These are phyloP conservation scores for Apamea epomidion DNA, from an alignment of 2,888 invertebrate genomes.

Conservation along the genomic window DNA sequence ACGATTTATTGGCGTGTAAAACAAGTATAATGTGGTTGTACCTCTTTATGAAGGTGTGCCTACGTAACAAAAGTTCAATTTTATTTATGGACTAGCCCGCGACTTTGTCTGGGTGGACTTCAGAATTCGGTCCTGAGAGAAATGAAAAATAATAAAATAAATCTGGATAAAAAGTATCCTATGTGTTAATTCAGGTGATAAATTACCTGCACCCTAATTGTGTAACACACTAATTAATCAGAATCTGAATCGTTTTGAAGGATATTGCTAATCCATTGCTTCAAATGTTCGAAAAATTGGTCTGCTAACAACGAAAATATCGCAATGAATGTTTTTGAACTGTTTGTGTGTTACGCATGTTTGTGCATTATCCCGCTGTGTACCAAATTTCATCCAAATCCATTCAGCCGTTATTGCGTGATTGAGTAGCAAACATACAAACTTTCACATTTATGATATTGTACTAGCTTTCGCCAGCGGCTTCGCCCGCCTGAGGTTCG, in stretches of 20 bases:
- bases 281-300: too few relatives aligned
- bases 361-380: too few relatives aligned
- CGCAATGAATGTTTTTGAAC: too few relatives aligned
- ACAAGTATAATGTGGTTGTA: slow-evolving; percentile 10
- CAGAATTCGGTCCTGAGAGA: not conserved
- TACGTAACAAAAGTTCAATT: slow-evolving; percentile 26
- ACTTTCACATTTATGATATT: not conserved
- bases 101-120: not conserved
- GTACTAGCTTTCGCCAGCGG: not conserved
- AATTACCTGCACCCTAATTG: too few relatives aligned
- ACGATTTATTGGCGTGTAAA: slow-evolving; percentile 41
- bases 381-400: not conserved
- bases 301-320: too few relatives aligned
- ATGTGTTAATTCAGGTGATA: too few relatives aligned
- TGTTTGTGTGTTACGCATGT: too few relatives aligned
- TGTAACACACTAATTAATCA: too few relatives aligned
- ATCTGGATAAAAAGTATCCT: not conserved
- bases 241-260: too few relatives aligned
- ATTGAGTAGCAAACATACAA: not conserved
- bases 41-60: slow-evolving; percentile 23
- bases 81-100: slow-evolving; percentile 11
- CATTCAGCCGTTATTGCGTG: not conserved
- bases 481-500: too few relatives aligned
- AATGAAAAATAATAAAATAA: too few relatives aligned
- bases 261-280: too few relatives aligned